Evolutionary conservation across 1,140 invertebrate species (phyloP), one percentile per base, ranked within the genome.

Genomic region (Hirudo medicinalis): DNA sequence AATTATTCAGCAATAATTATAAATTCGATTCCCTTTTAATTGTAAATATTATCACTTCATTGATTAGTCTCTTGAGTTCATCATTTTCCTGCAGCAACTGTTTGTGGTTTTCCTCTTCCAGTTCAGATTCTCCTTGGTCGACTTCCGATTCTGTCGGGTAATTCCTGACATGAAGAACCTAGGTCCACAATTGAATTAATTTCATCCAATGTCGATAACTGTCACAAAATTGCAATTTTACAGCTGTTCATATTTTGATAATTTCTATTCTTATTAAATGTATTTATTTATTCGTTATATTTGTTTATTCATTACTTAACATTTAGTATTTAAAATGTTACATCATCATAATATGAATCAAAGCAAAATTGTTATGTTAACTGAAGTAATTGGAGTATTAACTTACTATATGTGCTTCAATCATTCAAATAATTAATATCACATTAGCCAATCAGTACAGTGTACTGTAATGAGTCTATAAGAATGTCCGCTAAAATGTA

Each of bases 11-110:
- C n/a, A n/a, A 17, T 32, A 43, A 55, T 27, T 76, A 32, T 72
- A 70, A 49, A 32, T 19, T n/a, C n/a, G n/a, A n/a, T n/a, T n/a
- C n/a, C n/a, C 53, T 40, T 22, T 22, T 20, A 54, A n/a, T 0
- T 17, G 19, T 67, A 19, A 25, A 19, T 36, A 25, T 49, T 0
- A 79, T 84, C 81, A 94, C 94, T 85, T 89, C 88, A 76, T 90
- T 87, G 78, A 98, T 96, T 67, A 96, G 87, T 83, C 90, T 90
- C 82, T 96, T 92, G 67, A 98, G 84, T 80, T 97, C 91, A 78
- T 96, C 93, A 82, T 98, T 99, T 83, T 98, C 95, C 67, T 86
- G 87, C 17, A 96, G 82, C n/a, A 98, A 83, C 78, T 94, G 93
- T 77, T 93, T 89, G 81, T 95, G 94, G 67, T 88, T 85, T 81